Percentiles rank a stretch among this genome's conserved stretches.
Evolutionary conservation across 2,113 vertebrate species (phyloP).

Genomic region (Rutilus rutilus): DNA sequence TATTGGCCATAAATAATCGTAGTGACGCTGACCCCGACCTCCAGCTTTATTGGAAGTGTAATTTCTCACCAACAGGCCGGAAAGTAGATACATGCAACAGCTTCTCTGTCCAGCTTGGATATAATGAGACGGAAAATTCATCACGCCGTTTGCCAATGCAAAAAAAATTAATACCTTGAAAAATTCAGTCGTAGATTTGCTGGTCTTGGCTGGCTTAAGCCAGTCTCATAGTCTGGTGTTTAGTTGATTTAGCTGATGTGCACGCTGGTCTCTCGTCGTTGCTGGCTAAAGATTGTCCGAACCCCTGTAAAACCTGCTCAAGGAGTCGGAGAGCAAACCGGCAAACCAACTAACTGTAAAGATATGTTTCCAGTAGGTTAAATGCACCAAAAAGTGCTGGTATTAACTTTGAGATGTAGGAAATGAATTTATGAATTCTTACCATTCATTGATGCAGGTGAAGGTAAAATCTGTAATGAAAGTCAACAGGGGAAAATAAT

Average conservation of each 20-base stretch:
- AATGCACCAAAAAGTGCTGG: neutral
- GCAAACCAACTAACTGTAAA: too few species aligned
- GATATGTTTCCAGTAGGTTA: neutral
- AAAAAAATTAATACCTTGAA: neutral
- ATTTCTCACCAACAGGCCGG: slow-evolving; percentile 49
- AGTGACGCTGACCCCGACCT: neutral
- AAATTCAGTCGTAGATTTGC: neutral
- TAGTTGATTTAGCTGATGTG: neutral
- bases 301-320: neutral
- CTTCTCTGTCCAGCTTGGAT: neutral
- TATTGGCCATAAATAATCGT: slow-evolving; percentile 4
- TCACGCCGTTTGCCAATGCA: neutral
- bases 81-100: neutral
- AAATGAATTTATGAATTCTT: too few species aligned
- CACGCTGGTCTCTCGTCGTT: neutral
- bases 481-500: neutral
- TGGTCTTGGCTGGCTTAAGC: neutral
- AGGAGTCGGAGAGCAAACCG: too few species aligned
- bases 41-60: neutral
- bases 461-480: neutral
- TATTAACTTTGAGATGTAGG: neutral
- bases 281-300: neutral
- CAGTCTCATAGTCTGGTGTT: neutral
- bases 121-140: neutral
- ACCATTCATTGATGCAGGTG: neutral